Evolutionary conservation across 2,797 vertebrate species (phyloP), one percentile per base, ranked within the genome.

Genomic region (Pyrocephalus nanus): DNA sequence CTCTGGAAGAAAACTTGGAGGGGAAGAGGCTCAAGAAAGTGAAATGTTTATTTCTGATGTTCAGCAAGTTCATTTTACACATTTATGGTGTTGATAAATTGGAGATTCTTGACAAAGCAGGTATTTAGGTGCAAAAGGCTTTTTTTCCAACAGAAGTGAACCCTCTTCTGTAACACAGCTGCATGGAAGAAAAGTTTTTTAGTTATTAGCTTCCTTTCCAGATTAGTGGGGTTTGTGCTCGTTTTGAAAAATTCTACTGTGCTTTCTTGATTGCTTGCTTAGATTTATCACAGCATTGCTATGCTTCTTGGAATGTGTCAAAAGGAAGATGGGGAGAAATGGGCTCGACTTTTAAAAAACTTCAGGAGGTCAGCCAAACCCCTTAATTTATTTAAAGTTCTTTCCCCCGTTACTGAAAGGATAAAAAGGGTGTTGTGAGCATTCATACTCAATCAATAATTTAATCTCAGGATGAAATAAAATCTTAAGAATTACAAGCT

Each of bases 401-500:
- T 76, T 66, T 5, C 4, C 6, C 4, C 86, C 1, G 16, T 43
- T 50, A 19, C 48, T 84, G n/a, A 53, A 70, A 64, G 32, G 42
- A 42, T 53, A 29, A 84, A 88, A 60, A 25, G 5, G 5, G 3
- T 80, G 4, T 45, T 77, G 16, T 66, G 40, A 86, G 15, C 25
- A 48, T 70, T 67, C 43, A 23, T 25, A 32, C 10, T 65, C 34
- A 65, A 51, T 72, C 12, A 61, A 22, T 40, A 6, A 42, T 77
- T 75, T 1, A 0, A 61, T 81, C 29, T 51, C 18, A 34, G n/a
- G 20, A 81, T 53, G 2, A 51, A 90, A 74, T 61, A 2, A 38
- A 2, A n/a, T n/a, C 8, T 42, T 38, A n/a, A 0, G 1, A 54
- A 54, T 27, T 14, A 38, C 15, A 50, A 64, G 51, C 8, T 32